Conservation (phyloP, 2,113 vertebrate species). For the Malurus alboscapulatus region DNA sequence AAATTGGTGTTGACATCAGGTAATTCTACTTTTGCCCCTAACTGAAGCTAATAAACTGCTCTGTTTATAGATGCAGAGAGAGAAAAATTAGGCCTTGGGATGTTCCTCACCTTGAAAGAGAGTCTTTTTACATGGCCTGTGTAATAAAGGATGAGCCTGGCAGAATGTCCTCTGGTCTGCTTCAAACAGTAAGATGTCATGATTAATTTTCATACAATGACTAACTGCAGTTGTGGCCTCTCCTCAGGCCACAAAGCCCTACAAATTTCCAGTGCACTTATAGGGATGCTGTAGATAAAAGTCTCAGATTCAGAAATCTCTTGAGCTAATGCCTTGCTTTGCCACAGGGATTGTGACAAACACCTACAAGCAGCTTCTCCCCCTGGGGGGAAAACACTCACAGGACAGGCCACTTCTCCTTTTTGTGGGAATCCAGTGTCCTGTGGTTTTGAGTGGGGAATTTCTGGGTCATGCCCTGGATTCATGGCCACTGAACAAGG, state of each 20-base stretch:
- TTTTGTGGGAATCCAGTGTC: not conserved
- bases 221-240: not conserved
- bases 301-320: not conserved
- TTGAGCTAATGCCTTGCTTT: not conserved
- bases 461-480: not conserved
- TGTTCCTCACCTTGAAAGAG: not conserved
- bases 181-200: not conserved
- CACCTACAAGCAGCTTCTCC: not conserved
- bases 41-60: not conserved
- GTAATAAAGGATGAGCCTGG: not conserved
- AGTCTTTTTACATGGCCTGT: not conserved
- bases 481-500: not conserved
- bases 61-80: not conserved
- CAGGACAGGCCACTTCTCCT: not conserved
- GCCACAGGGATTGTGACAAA: not conserved
- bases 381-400: rapidly evolving
- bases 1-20: slow-evolving; percentile 74
- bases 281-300: not conserved
- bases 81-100: not conserved
- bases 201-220: not conserved
- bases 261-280: not conserved
- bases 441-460: not conserved
- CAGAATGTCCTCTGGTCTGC: not conserved
- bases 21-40: slow-evolving; percentile 4
- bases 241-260: rapidly evolving